Percentiles rank a stretch among this genome's conserved stretches.
Evolutionary conservation across 2,797 vertebrate genomes (phyloP).

Genomic region (Mastacembelus armatus): DNA sequence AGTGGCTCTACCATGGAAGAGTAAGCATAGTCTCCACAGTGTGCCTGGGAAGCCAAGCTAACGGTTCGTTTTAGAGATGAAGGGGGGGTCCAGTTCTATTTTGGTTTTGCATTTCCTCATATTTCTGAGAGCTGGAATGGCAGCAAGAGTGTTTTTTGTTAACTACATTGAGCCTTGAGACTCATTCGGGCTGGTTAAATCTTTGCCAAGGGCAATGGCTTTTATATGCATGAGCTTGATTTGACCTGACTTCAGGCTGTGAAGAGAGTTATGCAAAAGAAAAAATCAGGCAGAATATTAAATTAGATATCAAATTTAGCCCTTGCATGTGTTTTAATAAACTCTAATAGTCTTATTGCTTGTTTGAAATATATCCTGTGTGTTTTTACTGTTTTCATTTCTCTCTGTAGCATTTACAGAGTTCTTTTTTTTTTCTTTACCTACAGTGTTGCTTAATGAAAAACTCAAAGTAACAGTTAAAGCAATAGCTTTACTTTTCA

Average conservation of each 20-base stretch:
- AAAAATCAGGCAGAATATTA: slow-evolving; percentile 71
- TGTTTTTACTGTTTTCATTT: slow-evolving; percentile 5
- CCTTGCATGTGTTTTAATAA: slow-evolving; percentile 24
- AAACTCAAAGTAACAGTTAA: not conserved
- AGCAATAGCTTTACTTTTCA: not conserved
- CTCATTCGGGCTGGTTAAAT: slow-evolving; percentile 67
- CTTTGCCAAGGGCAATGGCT: slow-evolving; percentile 65
- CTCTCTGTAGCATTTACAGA: not conserved
- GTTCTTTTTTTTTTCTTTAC: not conserved
- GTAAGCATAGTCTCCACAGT: slow-evolving; percentile 76
- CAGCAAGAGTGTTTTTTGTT: slow-evolving; percentile 55
- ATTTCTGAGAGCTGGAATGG: slow-evolving; percentile 69
- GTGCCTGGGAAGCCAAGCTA: slow-evolving; percentile 72
- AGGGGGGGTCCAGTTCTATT: slow-evolving; percentile 52
- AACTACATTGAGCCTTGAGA: slow-evolving; percentile 47
- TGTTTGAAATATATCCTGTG: not conserved
- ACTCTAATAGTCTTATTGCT: slow-evolving; percentile 9
- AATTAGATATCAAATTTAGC: slow-evolving; percentile 57
- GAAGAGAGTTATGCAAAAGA: slow-evolving; percentile 59
- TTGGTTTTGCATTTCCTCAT: slow-evolving; percentile 55
- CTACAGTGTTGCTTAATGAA: not conserved
- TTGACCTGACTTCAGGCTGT: slow-evolving; percentile 72
- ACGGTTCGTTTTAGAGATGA: slow-evolving; percentile 55
- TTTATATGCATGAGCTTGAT: slow-evolving; percentile 75
- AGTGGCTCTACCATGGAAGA: slow-evolving; percentile 79